Evolutionary conservation across 2,888 invertebrate species (phyloP), one percentile per base, ranked within the genome.

Genomic region (Patella ulyssiponensis): DNA sequence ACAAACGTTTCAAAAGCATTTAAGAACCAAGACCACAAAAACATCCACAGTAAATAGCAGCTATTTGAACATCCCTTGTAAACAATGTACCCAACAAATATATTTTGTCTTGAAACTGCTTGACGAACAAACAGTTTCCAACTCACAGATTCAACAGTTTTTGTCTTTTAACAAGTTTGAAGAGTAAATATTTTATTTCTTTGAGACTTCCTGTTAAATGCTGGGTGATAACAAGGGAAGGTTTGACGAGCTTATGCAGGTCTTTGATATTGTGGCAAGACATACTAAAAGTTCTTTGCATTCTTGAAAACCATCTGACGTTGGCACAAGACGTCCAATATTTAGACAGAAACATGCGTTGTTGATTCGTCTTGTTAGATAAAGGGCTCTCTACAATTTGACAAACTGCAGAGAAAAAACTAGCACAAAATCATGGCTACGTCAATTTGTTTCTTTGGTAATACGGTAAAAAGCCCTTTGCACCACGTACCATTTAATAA

Each of bases 151-250:
- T 64, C 11, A 20, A 64, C 64, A 64, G 64, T 64, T 64, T 64
- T 64, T 64, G 64, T 64, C 64, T 64, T 64, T 64, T 64, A 64
- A 64, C 64, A 64, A 64, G 64, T 64, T 23, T 64, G 64, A 64
- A 64, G 23, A 23, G 23, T 23, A 64, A 64, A 64, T 64, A 64
- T 64, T 64, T 64, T 64, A 23, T 64, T 64, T 64, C 20, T 20
- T 64, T 64, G 20, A 15, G 64, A 64, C 64, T 64, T 64, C 64
- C 64, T 64, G 64, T 23, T 64, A 64, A 64, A 64, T 64, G 64
- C 20, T 23, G 20, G 14, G 64, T 64, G 20, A 23, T 64, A 64
- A 64, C 64, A 64, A 64, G 64, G 9, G 20, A 20, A 11, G 23
- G 64, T 64, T 64, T 64, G 64, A 23, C 23, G 23, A 64, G 64